A percentile compares a stretch with the other conserved stretches of the same genome.
Conservation (phyloP, 2,797 vertebrate genomes). For the Xenops minutus region DNA sequence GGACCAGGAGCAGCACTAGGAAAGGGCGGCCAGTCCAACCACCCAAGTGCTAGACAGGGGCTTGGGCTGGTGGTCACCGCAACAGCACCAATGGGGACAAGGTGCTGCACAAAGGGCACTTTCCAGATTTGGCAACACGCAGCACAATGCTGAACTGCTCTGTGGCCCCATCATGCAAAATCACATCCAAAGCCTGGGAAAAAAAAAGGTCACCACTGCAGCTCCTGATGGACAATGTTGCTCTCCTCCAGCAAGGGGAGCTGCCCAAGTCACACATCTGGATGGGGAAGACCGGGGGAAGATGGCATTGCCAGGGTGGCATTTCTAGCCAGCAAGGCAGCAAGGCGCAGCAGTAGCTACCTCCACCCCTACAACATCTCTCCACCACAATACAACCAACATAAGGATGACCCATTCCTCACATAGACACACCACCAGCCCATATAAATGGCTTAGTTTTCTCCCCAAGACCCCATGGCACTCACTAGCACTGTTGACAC, state of each 20-base stretch:
- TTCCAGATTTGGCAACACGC: background rate
- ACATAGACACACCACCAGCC: background rate
- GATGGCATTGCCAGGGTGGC: background rate
- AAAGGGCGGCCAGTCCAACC: accelerated
- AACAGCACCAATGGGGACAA: background rate
- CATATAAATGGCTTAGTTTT: background rate
- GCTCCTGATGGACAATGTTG: background rate
- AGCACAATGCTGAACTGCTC: accelerated
- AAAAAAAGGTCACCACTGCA: background rate
- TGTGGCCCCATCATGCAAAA: background rate
- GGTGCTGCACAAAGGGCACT: background rate
- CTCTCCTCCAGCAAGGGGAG: background rate
- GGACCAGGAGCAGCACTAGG: background rate
- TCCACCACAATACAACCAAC: accelerated
- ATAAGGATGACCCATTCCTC: background rate
- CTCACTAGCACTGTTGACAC: background rate
- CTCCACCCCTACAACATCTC: background rate
- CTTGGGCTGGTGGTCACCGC: background rate
- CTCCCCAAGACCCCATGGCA: background rate
- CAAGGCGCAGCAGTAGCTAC: accelerated
- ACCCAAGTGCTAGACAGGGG: background rate
- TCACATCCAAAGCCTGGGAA: background rate
- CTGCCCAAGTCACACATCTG: background rate
- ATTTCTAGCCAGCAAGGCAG: background rate
- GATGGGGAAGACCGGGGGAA: background rate